Base-by-base conservation (phyloP, 2,113 vertebrate genomes). In the Cyprinodon variegatus region DNA sequence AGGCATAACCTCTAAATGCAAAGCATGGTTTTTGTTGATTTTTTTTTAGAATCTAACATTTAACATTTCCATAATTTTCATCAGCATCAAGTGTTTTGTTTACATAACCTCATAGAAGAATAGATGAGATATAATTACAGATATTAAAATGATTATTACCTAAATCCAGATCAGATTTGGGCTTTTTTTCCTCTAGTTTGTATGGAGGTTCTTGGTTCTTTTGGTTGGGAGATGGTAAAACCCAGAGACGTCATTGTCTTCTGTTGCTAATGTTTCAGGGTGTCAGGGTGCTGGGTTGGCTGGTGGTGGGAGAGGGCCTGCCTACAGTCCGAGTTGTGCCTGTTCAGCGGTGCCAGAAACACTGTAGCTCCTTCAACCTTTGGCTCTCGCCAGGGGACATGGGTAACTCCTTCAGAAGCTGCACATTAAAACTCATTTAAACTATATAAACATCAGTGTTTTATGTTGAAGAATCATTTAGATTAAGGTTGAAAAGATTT, bases 331-430 rank as follows among this genome's bases (percentile, higher is more conserved):
- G 88, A 62, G 90, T 95, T 36, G 79, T 92, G 62, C 93, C 94
- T 0, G 87, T 94, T 29, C 90, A 90, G 2, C 90, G 78, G 72
- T 95, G 93, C 65, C 90, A 92, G 76, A 93, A 87, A 74, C 92
- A 92, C 82, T 95, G 94, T 86, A 91, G 92, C 86, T 94, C 93
- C 78, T 94, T 94, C 78, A 92, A 92, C 83, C 70, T 94, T 62
- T 93, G 93, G 92, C 92, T 95, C 8, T 86, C 85, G 0, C 91
- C 92, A 2, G 94, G 94, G 82, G 93, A 94, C 86, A 91, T 93
- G 86, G 93, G 93, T 94, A 85, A 90, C 64, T 13, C 43, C 65
- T 29, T 20, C 72, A 8, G 11, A 61, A 59, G 37, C 15, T 3
- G 38, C 68, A 66, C 64, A 9, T 37, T 61, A 14, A 46, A 15